A percentile compares a stretch with the other conserved stretches of the same genome.
Conservation (phyloP, 2,797 vertebrate species). For the Malacoctenus gilli region DNA sequence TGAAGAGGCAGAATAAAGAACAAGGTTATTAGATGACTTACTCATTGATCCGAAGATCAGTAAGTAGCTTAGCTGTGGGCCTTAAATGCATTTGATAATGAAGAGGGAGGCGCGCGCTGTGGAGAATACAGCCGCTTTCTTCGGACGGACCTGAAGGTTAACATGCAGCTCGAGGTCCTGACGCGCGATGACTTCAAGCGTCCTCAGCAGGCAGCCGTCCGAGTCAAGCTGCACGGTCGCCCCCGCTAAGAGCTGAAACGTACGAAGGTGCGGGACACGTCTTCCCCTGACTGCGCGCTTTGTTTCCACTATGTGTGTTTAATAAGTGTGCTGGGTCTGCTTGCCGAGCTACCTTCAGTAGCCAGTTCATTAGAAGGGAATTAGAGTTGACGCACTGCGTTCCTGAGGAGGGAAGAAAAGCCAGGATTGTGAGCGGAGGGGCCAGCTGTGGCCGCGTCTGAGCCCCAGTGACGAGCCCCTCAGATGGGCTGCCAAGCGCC, state of each 20-base stretch:
- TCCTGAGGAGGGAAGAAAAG: conserved; percentile 70
- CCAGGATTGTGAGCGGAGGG: conserved; percentile 66
- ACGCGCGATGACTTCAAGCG: conserved; percentile 37
- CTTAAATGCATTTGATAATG: conserved; percentile 2
- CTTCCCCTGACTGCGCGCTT: conserved; percentile 40
- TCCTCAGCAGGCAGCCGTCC: conserved; percentile 33
- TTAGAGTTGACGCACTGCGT: conserved; percentile 71
- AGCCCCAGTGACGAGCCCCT: conserved; percentile 56
- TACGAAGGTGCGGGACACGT: conserved; percentile 34
- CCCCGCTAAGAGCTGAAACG: conserved; percentile 38
- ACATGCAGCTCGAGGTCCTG: conserved; percentile 8
- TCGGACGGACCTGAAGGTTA: conserved; percentile 10
- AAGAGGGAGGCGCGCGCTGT: conserved; percentile 1
- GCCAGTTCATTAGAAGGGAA: conserved; percentile 82
- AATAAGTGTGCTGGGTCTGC: conserved; percentile 54
- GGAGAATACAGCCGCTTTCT: conserved; percentile 9
- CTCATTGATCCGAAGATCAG: not conserved
- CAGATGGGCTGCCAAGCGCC: conserved; percentile 74
- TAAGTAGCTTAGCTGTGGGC: not conserved
- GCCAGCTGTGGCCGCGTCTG: conserved; percentile 72
- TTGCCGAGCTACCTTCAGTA: conserved; percentile 59
- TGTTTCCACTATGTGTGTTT: conserved; percentile 56
- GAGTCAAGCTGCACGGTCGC: conserved; percentile 29
- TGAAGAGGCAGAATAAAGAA: not conserved
- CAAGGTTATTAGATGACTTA: not conserved